These are phyloP conservation scores for Phyllopteryx taeniolatus DNA, from an alignment of 2,113 vertebrate genomes.

Conservation along the genomic window DNA sequence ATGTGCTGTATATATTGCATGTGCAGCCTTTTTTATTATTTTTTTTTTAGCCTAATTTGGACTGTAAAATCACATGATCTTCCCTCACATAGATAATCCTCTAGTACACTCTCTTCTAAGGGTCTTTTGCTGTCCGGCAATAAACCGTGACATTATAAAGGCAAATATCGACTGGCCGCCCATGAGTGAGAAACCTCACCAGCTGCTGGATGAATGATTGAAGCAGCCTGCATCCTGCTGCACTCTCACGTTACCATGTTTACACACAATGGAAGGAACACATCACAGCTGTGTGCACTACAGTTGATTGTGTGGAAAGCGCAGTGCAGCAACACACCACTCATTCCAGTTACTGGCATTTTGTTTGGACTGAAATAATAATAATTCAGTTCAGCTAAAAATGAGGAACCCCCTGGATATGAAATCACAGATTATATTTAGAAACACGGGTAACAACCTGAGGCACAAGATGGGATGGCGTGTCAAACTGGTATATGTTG, in stretches of 20 bases:
- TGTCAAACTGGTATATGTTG: conserved; percentile 18
- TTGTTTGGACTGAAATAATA: not conserved
- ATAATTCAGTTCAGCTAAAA: not conserved
- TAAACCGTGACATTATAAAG: not conserved
- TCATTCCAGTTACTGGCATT: not conserved
- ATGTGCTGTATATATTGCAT: not conserved
- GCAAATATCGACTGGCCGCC: not conserved
- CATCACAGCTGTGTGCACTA: conserved; percentile 5
- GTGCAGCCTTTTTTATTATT: conserved; percentile 13
- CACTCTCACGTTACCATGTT: conserved; percentile 44
- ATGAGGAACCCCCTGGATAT: conserved; percentile 2
- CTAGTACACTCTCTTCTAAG: not conserved
- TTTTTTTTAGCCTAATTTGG: conserved; percentile 30
- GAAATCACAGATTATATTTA: conserved; percentile 43
- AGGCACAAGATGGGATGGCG: conserved; percentile 36
- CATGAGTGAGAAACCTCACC: conserved; percentile 25
- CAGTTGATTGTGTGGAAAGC: not conserved
- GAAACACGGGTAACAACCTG: conserved; percentile 33
- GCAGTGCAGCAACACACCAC: conserved; percentile 2
- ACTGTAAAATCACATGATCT: conserved; percentile 12
- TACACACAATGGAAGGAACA: conserved; percentile 14
- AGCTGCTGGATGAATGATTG: conserved; percentile 52
- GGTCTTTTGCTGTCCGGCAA: not conserved
- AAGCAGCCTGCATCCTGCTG: conserved; percentile 21
- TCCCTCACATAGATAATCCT: not conserved